Evolutionary conservation across 2,797 vertebrate species (phyloP).

Genomic region (Gambusia yucatana): DNA sequence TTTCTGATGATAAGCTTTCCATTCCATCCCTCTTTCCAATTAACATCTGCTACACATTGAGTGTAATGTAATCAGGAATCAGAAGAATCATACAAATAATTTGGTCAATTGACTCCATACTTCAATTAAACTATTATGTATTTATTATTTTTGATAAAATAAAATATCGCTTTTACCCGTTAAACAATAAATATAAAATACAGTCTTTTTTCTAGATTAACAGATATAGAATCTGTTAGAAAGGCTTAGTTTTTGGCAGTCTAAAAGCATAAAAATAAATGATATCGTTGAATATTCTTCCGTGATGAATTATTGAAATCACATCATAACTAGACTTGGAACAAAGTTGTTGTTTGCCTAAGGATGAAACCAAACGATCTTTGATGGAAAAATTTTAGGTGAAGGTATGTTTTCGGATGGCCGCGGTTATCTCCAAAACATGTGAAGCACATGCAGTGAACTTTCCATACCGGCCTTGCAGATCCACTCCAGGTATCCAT

Average conservation of each 20-base stretch:
- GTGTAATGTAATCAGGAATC: too few relatives aligned
- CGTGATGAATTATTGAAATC: not conserved
- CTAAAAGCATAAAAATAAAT: not conserved
- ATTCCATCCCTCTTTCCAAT: constrained; percentile 19
- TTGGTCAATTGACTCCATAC: not conserved
- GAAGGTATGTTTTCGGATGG: not conserved
- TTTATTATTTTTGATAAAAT: not conserved
- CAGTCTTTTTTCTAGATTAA: not conserved
- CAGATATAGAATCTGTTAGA: not conserved
- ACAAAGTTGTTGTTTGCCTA: not conserved
- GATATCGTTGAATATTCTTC: not conserved
- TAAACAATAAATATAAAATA: not conserved
- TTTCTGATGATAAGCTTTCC: constrained; percentile 14
- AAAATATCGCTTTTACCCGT: not conserved
- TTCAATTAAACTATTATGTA: not conserved
- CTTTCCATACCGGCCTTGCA: constrained; percentile 88
- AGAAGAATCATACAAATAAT: not conserved
- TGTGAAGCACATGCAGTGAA: not conserved
- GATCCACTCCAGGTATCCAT: constrained; percentile 96
- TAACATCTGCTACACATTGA: constrained; percentile 35
- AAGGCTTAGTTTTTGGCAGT: not conserved
- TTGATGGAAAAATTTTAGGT: not conserved
- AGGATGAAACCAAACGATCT: not conserved
- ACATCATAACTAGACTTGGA: too few relatives aligned
- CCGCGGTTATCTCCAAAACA: not conserved